Conservation (phyloP, 2,888 invertebrate genomes). For the Andricus curvator region DNA sequence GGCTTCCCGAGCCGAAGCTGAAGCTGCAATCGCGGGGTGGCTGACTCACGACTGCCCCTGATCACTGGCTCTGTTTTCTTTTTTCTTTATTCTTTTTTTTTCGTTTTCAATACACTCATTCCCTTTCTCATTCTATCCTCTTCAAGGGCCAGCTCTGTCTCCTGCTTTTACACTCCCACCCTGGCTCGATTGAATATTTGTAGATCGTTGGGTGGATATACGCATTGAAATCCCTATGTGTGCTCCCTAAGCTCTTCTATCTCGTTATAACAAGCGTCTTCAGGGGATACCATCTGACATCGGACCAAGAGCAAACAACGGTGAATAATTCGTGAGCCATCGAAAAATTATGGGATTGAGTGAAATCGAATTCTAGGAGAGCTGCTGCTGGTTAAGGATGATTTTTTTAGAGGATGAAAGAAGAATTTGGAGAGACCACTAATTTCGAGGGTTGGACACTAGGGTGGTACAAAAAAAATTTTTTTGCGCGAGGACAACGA, state of each 20-base stretch:
- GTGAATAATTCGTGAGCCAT: constrained; percentile 10
- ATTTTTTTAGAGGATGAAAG: constrained; percentile 1
- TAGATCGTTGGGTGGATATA: constrained; percentile 44
- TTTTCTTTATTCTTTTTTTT: not conserved
- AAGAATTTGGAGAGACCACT: not conserved
- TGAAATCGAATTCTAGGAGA: constrained; percentile 4
- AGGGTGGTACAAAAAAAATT: too few species aligned
- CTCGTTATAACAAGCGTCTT: constrained; percentile 35
- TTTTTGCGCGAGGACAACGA: too few species aligned
- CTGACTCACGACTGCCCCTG: constrained; percentile 45
- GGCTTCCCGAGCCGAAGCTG: constrained; percentile 33
- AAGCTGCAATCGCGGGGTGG: constrained; percentile 29
- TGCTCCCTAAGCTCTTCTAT: constrained; percentile 22
- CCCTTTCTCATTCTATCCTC: not conserved
- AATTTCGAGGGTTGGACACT: not conserved
- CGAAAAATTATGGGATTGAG: constrained; percentile 7
- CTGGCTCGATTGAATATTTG: constrained; percentile 54
- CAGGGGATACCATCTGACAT: constrained; percentile 30
- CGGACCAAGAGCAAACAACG: constrained; percentile 16
- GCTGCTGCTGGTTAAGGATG: not conserved
- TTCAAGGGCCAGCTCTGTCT: not conserved
- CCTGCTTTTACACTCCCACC: constrained; percentile 44
- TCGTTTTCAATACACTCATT: not conserved
- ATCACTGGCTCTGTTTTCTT: not conserved
- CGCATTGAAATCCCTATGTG: constrained; percentile 11